Evolutionary conservation across 2,113 vertebrate genomes (phyloP), one percentile per base, ranked within the genome.

Genomic region (Noturus placidus): DNA sequence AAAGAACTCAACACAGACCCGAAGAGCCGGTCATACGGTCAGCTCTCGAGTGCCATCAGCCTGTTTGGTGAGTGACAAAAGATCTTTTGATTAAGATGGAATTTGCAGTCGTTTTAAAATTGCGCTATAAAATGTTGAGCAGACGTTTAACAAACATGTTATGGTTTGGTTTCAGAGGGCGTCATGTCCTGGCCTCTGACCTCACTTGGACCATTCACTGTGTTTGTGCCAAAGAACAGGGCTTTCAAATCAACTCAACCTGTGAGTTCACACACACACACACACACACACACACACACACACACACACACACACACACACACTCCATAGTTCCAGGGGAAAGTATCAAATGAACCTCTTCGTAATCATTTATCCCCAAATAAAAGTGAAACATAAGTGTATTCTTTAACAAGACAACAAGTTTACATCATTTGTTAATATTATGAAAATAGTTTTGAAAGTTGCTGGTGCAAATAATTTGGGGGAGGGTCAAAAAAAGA

Each of bases 181-280:
- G 89, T 79, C 80, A 93, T 98, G 5, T 94, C 95, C 15, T 98
- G 97, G 97, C 94, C 93, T 0, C 91, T 99, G 77, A 95, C 93
- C 86, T 94, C 94, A 46, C 90, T 97, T 87, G 98, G 97, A 90
- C 97, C 97, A 0, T 99, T 99, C 93, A 99, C 98, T 0, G 25
- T 98, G 50, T 96, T 99, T 22, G 91, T 98, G 78, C 96, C 98
- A 0, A 95, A 94, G 92, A 96, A 97, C 92, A 96, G 93, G 79
- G 97, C 95, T 7, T 95, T 98, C 87, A 96, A 92, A 91, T 94
- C 91, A 69, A 88, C 83, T 25, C 79, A 61, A 3, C 67, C 90
- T 63, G 95, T 96, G 76, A 93, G 93, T 82, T 52, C 67, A 67
- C 3, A 77, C 13, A 77, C 52, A 72, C 27, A 83, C 0, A 52